Evolutionary conservation across 2,113 vertebrate genomes (phyloP).

Genomic region (Rhinoderma darwinii): DNA sequence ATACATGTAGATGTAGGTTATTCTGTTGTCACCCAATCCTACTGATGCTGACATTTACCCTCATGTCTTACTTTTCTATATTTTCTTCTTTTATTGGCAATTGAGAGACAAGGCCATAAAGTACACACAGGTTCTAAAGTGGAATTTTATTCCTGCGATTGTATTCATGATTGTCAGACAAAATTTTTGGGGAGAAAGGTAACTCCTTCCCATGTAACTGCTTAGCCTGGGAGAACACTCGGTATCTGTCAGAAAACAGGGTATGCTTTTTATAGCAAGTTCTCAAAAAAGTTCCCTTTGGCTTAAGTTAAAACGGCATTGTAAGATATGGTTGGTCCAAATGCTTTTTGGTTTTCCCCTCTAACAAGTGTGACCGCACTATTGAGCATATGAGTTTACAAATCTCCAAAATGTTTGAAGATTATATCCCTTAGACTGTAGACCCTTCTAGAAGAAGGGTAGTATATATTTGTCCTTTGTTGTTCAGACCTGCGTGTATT

Average conservation of each 20-base stretch:
- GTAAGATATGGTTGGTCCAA: not conserved
- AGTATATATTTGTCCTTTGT: not conserved
- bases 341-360: not conserved
- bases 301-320: not conserved
- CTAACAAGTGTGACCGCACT: not conserved
- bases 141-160: slow-evolving; percentile 24
- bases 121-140: not conserved
- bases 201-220: not conserved
- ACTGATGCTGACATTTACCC: slow-evolving; percentile 27
- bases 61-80: slow-evolving; percentile 6
- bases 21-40: slow-evolving; percentile 11
- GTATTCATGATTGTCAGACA: slow-evolving; percentile 8
- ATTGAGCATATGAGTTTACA: not conserved
- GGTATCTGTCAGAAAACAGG: slow-evolving; percentile 23
- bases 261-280: slow-evolving; percentile 31
- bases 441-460: not conserved
- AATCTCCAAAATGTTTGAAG: not conserved
- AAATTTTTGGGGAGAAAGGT: not conserved
- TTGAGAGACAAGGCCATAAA: not conserved
- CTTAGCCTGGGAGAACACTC: slow-evolving; percentile 6
- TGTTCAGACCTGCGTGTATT: slow-evolving; percentile 17
- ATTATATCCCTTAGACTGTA: not conserved
- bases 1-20: slow-evolving; percentile 27
- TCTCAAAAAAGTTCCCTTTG: slow-evolving; percentile 12
- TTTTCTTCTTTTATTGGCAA: not conserved